Conservation (phyloP, 1,140 invertebrate genomes). For the Luehdorfia chinensis region DNA sequence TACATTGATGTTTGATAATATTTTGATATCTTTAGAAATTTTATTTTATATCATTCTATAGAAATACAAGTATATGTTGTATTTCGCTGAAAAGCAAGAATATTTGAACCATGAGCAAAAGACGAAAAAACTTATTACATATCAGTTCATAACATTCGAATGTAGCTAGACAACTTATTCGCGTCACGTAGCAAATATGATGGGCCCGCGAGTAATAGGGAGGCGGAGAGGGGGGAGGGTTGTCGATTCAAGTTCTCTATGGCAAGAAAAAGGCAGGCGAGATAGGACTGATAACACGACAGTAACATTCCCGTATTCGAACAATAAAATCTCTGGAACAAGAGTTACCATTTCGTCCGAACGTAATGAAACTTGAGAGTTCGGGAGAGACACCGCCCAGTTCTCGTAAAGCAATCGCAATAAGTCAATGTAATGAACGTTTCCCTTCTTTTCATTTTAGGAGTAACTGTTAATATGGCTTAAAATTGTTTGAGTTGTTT, state of each 20-base stretch:
- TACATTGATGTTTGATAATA: too few relatives aligned
- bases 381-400: background rate
- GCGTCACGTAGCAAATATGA: slow-evolving; percentile 10
- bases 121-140: slow-evolving; percentile 1
- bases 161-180: background rate
- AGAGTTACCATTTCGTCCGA: background rate
- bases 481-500: too few relatives aligned
- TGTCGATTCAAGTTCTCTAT: background rate
- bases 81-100: background rate
- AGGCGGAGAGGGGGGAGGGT: background rate
- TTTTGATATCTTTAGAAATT: too few relatives aligned
- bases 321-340: slow-evolving; percentile 4
- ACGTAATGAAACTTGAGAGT: background rate
- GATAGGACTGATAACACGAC: background rate
- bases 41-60: too few relatives aligned
- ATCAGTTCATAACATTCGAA: slow-evolving; percentile 8
- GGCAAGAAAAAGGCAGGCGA: background rate
- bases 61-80: too few relatives aligned
- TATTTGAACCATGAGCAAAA: background rate
- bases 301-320: background rate
- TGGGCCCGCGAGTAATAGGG: background rate
- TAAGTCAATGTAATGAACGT: too few relatives aligned
- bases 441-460: too few relatives aligned
- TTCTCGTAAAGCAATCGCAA: background rate
- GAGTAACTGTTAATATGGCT: too few relatives aligned